These are phyloP conservation scores for Olivierus martensii DNA, from an alignment of 1,140 invertebrate species.

Conservation along the genomic window DNA sequence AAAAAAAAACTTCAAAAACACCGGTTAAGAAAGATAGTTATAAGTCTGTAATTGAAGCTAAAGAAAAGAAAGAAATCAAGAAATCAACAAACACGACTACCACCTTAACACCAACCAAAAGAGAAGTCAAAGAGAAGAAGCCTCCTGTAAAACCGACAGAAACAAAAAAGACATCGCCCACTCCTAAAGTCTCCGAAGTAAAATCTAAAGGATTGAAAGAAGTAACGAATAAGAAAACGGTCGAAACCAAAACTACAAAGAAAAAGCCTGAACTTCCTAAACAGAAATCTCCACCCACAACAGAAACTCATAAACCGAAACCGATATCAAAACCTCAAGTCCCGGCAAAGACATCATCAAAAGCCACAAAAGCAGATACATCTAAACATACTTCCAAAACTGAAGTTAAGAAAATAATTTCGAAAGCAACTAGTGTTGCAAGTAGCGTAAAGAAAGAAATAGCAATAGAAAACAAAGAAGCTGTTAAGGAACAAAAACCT, in stretches of 20 bases:
- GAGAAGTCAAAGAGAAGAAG: not conserved
- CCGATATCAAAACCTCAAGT: too few relatives aligned
- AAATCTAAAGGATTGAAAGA: constrained; percentile 7
- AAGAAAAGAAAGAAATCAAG: constrained; percentile 9
- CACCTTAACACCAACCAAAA: not conserved
- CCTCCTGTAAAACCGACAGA: not conserved
- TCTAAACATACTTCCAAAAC: constrained; percentile 1
- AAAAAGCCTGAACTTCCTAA: not conserved
- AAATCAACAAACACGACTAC: not conserved
- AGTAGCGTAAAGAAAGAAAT: not conserved
- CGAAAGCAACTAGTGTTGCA: not conserved
- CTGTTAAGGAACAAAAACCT: not conserved
- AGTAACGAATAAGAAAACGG: constrained; percentile 5
- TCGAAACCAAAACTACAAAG: constrained; percentile 5
- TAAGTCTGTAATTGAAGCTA: not conserved
- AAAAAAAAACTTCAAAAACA: not conserved
- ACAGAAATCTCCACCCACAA: constrained; percentile 9
- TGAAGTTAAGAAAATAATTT: not conserved
- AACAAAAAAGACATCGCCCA: not conserved
- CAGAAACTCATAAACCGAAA: not conserved
- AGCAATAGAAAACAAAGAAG: not conserved
- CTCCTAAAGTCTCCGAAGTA: constrained; percentile 5
- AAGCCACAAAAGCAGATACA: not conserved
- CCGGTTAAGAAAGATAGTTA: not conserved
- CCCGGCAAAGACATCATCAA: too few relatives aligned